Conservation (phyloP, 1,140 invertebrate genomes). For the Tetramorium simillimum region DNA sequence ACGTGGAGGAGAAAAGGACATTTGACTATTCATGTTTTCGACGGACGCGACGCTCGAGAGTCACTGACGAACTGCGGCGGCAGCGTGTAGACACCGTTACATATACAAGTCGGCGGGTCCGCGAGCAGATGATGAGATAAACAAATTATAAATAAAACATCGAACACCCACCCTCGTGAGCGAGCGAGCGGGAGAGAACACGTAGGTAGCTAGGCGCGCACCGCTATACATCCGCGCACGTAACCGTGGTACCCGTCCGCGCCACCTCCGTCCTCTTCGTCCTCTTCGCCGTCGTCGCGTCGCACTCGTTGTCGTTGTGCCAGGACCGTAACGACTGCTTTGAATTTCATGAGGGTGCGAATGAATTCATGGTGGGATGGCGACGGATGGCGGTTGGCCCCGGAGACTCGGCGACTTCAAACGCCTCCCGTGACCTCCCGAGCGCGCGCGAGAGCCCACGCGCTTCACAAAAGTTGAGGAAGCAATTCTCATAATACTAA, state of each 20-base stretch:
- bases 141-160: conserved; percentile 84
- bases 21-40: conserved; percentile 54
- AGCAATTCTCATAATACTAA: conserved; percentile 63
- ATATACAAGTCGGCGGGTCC: conserved; percentile 44
- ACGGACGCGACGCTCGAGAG: conserved; percentile 27
- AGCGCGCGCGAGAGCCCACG: neutral
- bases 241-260: conserved; percentile 27
- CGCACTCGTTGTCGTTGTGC: conserved; percentile 70
- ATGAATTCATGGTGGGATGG: conserved; percentile 80
- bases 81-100: conserved; percentile 7
- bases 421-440: conserved; percentile 51
- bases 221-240: conserved; percentile 45
- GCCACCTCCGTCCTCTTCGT: conserved; percentile 35
- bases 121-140: conserved; percentile 78
- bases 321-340: conserved; percentile 82
- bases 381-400: conserved; percentile 53
- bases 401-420: conserved; percentile 65
- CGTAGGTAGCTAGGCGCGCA: conserved; percentile 60
- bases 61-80: neutral
- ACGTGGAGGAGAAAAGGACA: neutral
- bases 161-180: conserved; percentile 66
- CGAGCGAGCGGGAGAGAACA: neutral
- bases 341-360: conserved; percentile 82
- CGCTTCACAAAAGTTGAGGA: conserved; percentile 43
- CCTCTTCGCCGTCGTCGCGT: conserved; percentile 44